A percentile compares a stretch with the other conserved stretches of the same genome.
Evolutionary conservation across 2,888 invertebrate species (phyloP).

Genomic region (Drosophila glabriapex): DNA sequence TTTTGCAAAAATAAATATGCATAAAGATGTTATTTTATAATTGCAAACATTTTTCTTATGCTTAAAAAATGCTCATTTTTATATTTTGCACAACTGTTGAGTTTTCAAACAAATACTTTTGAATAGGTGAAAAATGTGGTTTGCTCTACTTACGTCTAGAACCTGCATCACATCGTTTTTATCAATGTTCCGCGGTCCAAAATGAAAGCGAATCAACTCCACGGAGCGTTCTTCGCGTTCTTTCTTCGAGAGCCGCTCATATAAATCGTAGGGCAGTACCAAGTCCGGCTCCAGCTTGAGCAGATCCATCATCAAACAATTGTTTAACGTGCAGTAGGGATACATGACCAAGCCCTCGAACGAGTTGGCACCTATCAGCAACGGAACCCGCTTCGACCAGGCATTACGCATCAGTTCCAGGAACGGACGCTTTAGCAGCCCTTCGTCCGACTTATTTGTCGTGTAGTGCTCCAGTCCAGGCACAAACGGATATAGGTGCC

Average conservation of each 20-base stretch:
- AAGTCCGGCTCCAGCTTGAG: slow-evolving; percentile 52
- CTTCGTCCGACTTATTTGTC: neutral
- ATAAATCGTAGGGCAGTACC: slow-evolving; percentile 76
- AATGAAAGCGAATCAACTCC: slow-evolving; percentile 85
- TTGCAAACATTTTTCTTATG: neutral
- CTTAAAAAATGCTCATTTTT: neutral
- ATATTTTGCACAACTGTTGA: too few species aligned
- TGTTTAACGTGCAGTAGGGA: slow-evolving; percentile 52
- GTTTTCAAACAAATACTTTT: neutral
- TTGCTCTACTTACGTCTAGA: slow-evolving; percentile 75
- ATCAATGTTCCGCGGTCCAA: slow-evolving; percentile 69
- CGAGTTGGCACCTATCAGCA: slow-evolving; percentile 83
- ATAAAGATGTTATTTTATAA: neutral
- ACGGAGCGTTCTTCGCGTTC: slow-evolving; percentile 54
- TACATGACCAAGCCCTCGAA: slow-evolving; percentile 82
- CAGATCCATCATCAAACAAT: slow-evolving; percentile 47
- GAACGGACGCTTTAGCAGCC: slow-evolving; percentile 61
- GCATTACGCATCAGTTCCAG: slow-evolving; percentile 71
- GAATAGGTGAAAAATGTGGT: neutral
- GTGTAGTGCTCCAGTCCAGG: slow-evolving; percentile 71
- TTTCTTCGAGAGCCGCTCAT: slow-evolving; percentile 36
- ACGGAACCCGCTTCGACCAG: slow-evolving; percentile 81
- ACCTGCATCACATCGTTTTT: slow-evolving; percentile 72
- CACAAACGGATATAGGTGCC: slow-evolving; percentile 75
- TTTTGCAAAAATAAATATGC: neutral